A percentile compares a stretch with the other conserved stretches of the same genome.
phyloP scores from a whole-genome alignment of 2,113 vertebrate species.

The Ctenomys sociabilis region DNA sequence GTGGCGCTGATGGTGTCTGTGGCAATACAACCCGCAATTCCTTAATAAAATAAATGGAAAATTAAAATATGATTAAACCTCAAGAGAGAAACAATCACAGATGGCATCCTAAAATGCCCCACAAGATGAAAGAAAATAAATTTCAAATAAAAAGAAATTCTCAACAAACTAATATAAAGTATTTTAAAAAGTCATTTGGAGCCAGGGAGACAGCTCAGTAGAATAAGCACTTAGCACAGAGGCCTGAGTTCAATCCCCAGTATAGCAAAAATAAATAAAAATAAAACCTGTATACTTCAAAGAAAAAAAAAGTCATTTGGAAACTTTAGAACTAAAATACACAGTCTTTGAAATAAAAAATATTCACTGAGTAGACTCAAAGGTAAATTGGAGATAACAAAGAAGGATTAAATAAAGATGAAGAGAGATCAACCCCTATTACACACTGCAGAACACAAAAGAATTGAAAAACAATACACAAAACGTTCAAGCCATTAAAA shows the following conservation, averaged over 20 bases:
- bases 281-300: too few relatives aligned
- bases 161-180: constrained; percentile 36
- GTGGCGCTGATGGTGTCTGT: not conserved
- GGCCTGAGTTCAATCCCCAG: too few relatives aligned
- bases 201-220: too few relatives aligned
- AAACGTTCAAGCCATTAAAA: not conserved
- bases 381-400: constrained; percentile 10
- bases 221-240: too few relatives aligned
- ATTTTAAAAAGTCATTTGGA: not conserved
- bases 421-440: not conserved
- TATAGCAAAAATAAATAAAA: too few relatives aligned
- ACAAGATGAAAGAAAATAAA: constrained; percentile 16
- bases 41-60: not conserved
- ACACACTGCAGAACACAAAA: constrained; percentile 14
- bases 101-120: not conserved
- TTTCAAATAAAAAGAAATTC: constrained; percentile 52
- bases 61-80: not conserved
- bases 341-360: not conserved
- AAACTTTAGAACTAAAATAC: constrained; percentile 58
- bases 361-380: not conserved
- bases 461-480: not conserved
- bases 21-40: not conserved
- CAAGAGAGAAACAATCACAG: constrained; percentile 32
- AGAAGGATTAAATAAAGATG: not conserved
- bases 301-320: not conserved